Percentiles rank a stretch among this genome's conserved stretches.
Evolutionary conservation across 2,888 invertebrate species (phyloP).

Genomic region (Limnephilus rhombicus): DNA sequence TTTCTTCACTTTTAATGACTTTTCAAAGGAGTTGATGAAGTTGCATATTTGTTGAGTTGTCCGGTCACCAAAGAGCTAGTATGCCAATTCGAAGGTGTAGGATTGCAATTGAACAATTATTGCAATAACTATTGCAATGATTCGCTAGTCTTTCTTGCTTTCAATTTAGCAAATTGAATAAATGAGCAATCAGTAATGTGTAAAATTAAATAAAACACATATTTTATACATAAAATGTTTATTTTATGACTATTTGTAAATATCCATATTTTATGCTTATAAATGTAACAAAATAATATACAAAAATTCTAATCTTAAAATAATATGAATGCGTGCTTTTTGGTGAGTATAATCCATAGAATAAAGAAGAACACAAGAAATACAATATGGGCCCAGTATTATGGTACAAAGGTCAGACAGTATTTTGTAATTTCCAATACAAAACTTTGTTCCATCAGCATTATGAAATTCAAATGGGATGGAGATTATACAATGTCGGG

Average conservation of each 20-base stretch:
- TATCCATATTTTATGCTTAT: slow-evolving; percentile 60
- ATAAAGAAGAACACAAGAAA: too few relatives aligned
- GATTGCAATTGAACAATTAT: neutral
- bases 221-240: slow-evolving; percentile 56
- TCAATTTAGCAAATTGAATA: neutral
- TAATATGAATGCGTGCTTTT: slow-evolving; percentile 53
- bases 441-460: too few relatives aligned
- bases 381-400: too few relatives aligned
- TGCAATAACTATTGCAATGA: neutral
- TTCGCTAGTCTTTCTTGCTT: neutral
- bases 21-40: too few relatives aligned
- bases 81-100: neutral
- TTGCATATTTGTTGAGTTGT: too few relatives aligned
- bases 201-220: neutral
- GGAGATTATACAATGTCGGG: too few relatives aligned
- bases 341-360: slow-evolving; percentile 30
- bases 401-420: too few relatives aligned
- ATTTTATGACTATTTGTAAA: slow-evolving; percentile 58
- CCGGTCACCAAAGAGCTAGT: neutral
- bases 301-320: slow-evolving; percentile 53
- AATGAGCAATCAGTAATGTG: neutral
- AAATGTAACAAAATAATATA: slow-evolving; percentile 63
- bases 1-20: too few relatives aligned
- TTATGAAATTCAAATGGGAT: too few relatives aligned
- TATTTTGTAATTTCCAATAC: too few relatives aligned